Evolutionary conservation across 2,113 vertebrate species (phyloP).

Genomic region (Nothocercus julius): DNA sequence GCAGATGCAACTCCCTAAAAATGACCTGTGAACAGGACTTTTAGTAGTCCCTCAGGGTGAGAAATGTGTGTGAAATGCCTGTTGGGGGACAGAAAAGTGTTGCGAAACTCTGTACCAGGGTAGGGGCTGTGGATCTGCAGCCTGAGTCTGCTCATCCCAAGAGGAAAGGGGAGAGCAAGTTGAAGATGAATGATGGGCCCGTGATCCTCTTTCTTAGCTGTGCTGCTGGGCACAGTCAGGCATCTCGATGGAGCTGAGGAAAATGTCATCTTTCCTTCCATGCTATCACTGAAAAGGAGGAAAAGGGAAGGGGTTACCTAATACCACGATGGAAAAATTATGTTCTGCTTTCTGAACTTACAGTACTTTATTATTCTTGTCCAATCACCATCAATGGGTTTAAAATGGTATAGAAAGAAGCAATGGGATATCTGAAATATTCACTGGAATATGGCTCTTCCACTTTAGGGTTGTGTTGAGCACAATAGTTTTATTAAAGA

Average conservation of each 20-base stretch:
- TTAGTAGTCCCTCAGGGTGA: background rate
- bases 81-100: background rate
- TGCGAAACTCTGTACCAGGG: background rate
- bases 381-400: background rate
- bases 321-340: background rate
- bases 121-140: background rate
- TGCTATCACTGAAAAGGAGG: background rate
- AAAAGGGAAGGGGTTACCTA: background rate
- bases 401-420: background rate
- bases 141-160: background rate
- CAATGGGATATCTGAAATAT: background rate
- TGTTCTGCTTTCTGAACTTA: background rate
- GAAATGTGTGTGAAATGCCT: background rate
- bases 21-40: background rate
- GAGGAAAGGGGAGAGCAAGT: background rate
- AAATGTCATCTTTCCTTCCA: background rate
- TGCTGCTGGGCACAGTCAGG: background rate
- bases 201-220: background rate
- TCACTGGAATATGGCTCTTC: rapidly evolving
- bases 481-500: background rate
- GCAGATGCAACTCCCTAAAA: background rate
- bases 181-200: background rate
- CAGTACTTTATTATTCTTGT: background rate
- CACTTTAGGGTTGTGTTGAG: background rate
- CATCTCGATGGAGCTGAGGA: background rate